Percentiles rank a stretch among this genome's conserved stretches.
phyloP scores from a whole-genome alignment of 2,113 vertebrate genomes.

The Aix galericulata region DNA sequence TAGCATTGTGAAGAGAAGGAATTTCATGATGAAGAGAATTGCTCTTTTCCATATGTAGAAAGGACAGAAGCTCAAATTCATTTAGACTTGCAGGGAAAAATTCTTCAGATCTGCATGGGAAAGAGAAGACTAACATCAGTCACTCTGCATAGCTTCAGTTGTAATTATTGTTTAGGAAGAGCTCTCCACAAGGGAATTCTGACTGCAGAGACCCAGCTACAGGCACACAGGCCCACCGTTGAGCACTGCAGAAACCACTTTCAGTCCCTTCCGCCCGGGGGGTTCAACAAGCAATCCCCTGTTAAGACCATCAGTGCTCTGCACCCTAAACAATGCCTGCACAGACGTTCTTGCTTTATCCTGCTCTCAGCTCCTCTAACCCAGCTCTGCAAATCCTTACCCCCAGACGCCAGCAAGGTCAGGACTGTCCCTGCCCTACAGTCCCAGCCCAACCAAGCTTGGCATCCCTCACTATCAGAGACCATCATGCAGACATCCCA shows the following conservation, averaged over 20 bases:
- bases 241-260: background rate
- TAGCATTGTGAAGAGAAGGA: background rate
- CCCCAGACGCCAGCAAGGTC: background rate
- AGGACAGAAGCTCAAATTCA: background rate
- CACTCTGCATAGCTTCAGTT: background rate
- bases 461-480: rapidly evolving
- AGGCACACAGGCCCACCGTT: background rate
- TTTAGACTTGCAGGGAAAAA: background rate
- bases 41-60: background rate
- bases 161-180: background rate
- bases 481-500: rapidly evolving
- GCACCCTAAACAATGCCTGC: background rate
- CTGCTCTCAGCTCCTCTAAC: background rate
- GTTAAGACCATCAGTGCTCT: background rate
- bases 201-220: background rate
- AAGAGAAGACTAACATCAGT: background rate
- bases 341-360: background rate
- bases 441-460: background rate
- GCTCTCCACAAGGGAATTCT: background rate
- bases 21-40: background rate
- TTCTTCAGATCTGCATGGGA: background rate
- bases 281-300: background rate
- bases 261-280: background rate
- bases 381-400: background rate
- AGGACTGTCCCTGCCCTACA: background rate